These are phyloP conservation scores for Thunnus thynnus DNA, from an alignment of 2,113 vertebrate genomes.

Conservation along the genomic window DNA sequence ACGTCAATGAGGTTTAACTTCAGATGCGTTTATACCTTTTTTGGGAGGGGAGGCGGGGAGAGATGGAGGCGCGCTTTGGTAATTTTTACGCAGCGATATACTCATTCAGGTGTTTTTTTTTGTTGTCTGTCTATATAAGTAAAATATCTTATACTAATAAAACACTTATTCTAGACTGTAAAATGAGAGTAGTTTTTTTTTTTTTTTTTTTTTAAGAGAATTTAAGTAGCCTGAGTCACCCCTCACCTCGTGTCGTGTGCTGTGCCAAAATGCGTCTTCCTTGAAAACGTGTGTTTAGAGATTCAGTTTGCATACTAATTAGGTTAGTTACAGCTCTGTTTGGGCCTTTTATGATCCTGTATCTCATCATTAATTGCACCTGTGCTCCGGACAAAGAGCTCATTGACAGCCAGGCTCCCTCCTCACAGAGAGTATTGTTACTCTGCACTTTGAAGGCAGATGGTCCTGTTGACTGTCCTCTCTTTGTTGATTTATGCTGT, in stretches of 20 bases:
- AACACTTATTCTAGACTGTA: no score
- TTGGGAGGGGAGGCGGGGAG: accelerated
- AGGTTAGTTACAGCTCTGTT: not conserved
- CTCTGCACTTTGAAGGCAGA: constrained; percentile 19
- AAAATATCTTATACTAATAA: not conserved
- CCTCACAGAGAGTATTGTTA: not conserved
- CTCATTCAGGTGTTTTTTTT: not conserved
- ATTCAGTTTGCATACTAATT: not conserved
- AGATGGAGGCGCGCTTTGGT: not conserved
- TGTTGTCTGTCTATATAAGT: no score
- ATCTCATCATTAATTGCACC: constrained; percentile 26
- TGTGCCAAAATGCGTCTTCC: not conserved
- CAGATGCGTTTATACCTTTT: not conserved
- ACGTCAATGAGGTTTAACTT: not conserved
- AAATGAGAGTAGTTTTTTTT: accelerated
- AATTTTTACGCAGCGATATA: not conserved
- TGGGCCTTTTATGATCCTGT: not conserved
- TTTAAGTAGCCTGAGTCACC: not conserved
- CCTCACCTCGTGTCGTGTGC: constrained; percentile 8
- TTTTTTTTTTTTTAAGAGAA: no score
- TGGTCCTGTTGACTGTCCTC: not conserved
- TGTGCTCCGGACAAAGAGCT: constrained; percentile 27
- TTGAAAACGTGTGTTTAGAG: not conserved
- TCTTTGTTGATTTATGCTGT: not conserved
- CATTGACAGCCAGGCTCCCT: constrained; percentile 15